A percentile compares a stretch with the other conserved stretches of the same genome.
These are phyloP conservation scores for Scrobipalpa atriplicella DNA, from an alignment of 2,888 invertebrate genomes.

Conservation along the genomic window DNA sequence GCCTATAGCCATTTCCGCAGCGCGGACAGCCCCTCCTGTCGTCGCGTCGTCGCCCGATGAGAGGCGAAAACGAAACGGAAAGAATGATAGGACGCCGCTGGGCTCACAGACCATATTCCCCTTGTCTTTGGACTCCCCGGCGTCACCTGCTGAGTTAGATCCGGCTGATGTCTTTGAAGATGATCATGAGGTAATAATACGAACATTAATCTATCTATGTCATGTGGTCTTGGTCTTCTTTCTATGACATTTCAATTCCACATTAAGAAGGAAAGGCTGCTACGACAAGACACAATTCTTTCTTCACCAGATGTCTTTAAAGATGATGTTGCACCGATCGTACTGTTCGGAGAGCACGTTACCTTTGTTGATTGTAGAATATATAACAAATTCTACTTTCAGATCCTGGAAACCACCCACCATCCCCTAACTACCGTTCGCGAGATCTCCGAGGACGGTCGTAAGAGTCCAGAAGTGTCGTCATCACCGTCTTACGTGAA, in stretches of 20 bases:
- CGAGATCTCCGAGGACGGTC: constrained; percentile 68
- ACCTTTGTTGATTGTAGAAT: too few relatives aligned
- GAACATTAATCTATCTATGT: too few relatives aligned
- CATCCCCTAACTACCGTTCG: constrained; percentile 59
- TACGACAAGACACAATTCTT: too few relatives aligned
- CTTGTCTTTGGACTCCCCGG: constrained; percentile 86
- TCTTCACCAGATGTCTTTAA: too few relatives aligned
- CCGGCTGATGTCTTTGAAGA: constrained; percentile 53
- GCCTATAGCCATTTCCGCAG: constrained; percentile 29
- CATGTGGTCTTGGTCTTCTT: too few relatives aligned
- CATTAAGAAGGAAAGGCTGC: too few relatives aligned
- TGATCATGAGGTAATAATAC: constrained; percentile 38
- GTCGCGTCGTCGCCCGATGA: constrained; percentile 28
- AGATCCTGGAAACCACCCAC: constrained; percentile 34
- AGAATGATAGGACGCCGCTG: constrained; percentile 84
- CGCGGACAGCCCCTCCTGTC: constrained; percentile 30
- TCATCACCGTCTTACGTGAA: constrained; percentile 77
- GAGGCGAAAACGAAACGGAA: constrained; percentile 49
- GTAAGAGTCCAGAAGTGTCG: constrained; percentile 40
- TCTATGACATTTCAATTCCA: too few relatives aligned
- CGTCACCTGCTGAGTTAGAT: constrained; percentile 82
- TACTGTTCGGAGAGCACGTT: too few relatives aligned
- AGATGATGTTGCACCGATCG: too few relatives aligned
- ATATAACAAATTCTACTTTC: not conserved
- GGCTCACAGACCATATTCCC: constrained; percentile 87